Conservation (phyloP, 2,113 vertebrate species). For the Loxodonta africana region DNA sequence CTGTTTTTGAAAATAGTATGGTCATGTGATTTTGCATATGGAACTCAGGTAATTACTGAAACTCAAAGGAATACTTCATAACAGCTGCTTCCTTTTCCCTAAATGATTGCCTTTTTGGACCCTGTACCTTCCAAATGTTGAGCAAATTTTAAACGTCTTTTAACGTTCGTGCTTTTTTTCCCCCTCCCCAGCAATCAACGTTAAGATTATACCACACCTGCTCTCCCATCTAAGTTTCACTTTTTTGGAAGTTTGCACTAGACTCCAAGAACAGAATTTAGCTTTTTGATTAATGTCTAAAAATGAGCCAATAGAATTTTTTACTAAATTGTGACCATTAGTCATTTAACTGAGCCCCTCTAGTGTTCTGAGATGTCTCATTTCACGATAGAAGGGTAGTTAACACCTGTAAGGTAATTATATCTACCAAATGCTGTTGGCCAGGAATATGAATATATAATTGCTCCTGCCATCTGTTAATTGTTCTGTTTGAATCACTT, state of each 20-base stretch:
- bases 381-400: slow-evolving; percentile 86
- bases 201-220: slow-evolving; percentile 83
- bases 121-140: slow-evolving; percentile 78
- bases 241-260: slow-evolving; percentile 65
- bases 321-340: slow-evolving; percentile 83
- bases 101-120: slow-evolving; percentile 81
- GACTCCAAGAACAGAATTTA: slow-evolving; percentile 75
- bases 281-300: slow-evolving; percentile 49
- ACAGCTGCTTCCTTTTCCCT: slow-evolving; percentile 84
- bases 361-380: slow-evolving; percentile 83
- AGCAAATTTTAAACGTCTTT: slow-evolving; percentile 83
- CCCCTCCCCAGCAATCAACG: slow-evolving; percentile 73
- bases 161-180: slow-evolving; percentile 57
- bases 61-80: slow-evolving; percentile 77
- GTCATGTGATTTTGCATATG: slow-evolving; percentile 68
- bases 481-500: slow-evolving; percentile 88
- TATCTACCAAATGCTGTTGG: slow-evolving; percentile 91
- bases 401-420: slow-evolving; percentile 93
- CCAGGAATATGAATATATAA: slow-evolving; percentile 90
- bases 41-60: slow-evolving; percentile 80
- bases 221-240: slow-evolving; percentile 70
- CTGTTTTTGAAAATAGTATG: not conserved
- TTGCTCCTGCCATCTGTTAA: slow-evolving; percentile 91
- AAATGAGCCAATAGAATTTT: slow-evolving; percentile 66
- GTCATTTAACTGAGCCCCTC: slow-evolving; percentile 84